Evolutionary conservation across 35 echinoderm and acorn worm genomes (phyloP), one percentile per base, ranked within the genome.

Genomic region (Nesometra sesokonis): DNA sequence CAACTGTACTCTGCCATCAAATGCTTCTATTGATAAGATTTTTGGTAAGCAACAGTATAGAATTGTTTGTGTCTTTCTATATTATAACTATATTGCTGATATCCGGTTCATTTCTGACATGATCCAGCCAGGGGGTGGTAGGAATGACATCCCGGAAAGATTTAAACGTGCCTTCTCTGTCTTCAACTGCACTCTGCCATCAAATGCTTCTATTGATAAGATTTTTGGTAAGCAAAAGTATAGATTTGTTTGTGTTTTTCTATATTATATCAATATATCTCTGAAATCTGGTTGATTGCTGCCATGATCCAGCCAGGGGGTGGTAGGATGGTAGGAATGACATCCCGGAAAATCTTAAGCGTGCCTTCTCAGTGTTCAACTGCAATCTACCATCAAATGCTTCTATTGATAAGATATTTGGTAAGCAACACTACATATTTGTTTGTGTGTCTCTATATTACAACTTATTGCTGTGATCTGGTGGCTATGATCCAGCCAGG

Each of bases 321-420:
- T 34, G 92, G 95, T 8, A 76, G 57, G 29, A 76, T 76, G 57
- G 57, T 17, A 90, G 95, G 30, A 97, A 97, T 78, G 95, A 97
- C 84, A 97, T 97, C 36, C 95, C 91, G 84, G 89, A 97, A 77
- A 86, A 92, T 80, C 89, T 93, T 36, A 93, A 97, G 46, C 88
- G 91, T 76, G 89, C 91, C 84, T 93, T 93, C 78, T 91, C 31
- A 29, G 86, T 93, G 77, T 97, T 97, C 84, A 97, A 97, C 57
- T 97, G 95, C 77, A 97, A 91, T 27, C 92, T 97, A 34, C 95
- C 95, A 13, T 88, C 90, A 27, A 97, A 97, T 88, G 89, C 91
- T 11, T 97, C 95, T 13, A 97, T 97, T 87, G 95, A 97, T 31
- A 97, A 91, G 84, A 93, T 97, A 80, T 97, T 97, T 93, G 92